Base-by-base conservation (phyloP, 2,888 invertebrate species). In the Meta bourneti region DNA sequence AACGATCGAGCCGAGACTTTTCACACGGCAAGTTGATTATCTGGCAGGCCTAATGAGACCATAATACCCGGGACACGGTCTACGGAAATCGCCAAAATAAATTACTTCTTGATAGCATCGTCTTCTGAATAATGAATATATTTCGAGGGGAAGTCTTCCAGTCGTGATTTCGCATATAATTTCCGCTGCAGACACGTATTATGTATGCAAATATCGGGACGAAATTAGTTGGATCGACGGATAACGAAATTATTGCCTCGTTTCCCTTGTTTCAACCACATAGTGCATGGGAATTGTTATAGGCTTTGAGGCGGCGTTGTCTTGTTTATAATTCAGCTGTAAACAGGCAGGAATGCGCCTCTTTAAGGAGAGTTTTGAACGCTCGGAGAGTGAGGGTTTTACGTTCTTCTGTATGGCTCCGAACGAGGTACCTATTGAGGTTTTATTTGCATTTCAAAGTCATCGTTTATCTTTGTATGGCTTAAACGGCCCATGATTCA, bases 81-180 rank as follows among this genome's bases (percentile, higher is more conserved):
- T 20, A 71, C 19, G 9, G 70, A 89, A 61, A 89, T 77, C 70
- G 2, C 89, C 71, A 51, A 83, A 89, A 77, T 78, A 78, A 88
- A 88, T 81, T 81, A 88, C 88, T 88, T 86, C 78, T 86, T 86
- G 86, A 86, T 86, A 86, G 78, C 72, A 80, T 72, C 80, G 49
- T 72, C 54, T 72, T 52, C 34, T 79, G 80, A 87, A 87, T 87
- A 87, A 87, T 79, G 72, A 88, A 88, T 81, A 20, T 49, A 81
- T 88, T 88, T 88, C 71, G 51, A 71, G 48, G 49, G 49, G 7
- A 20, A 51, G 20, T 70, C 79, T 90, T 84, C 72, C 61, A 70
- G 52, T 71, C 89, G 83, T 90, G 84, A 90, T 84, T 90, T 78
- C 69, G 79, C 89, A 90, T 90, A 84, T 84, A 83, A 90, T 90